Evolutionary conservation across 2,888 invertebrate genomes (phyloP).

Genomic region (Calameuta idolon): DNA sequence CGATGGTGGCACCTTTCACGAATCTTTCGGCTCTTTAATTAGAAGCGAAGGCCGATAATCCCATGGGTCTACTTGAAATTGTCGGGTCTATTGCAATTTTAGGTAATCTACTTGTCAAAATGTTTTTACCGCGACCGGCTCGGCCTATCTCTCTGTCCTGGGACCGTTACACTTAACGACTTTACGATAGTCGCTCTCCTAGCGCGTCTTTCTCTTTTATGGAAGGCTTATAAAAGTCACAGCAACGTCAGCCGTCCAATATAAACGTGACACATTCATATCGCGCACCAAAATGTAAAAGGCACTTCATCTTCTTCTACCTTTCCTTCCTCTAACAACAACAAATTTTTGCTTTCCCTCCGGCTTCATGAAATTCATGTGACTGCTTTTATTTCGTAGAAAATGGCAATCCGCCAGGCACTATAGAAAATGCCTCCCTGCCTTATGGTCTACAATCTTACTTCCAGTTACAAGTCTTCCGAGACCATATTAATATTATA

Average conservation of each 20-base stretch:
- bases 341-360: conserved; percentile 10
- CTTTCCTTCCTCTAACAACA: conserved; percentile 14
- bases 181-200: no score
- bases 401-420: conserved; percentile 22
- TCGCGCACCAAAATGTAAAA: background rate
- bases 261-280: no score
- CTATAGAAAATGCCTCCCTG: conserved; percentile 9
- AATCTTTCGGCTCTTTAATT: no score
- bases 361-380: conserved; percentile 7
- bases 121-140: background rate
- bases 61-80: conserved; percentile 17
- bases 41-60: conserved; percentile 18
- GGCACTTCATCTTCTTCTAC: conserved; percentile 17
- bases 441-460: background rate
- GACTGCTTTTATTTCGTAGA: conserved; percentile 18
- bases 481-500: conserved; percentile 24
- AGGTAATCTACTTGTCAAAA: conserved; percentile 23
- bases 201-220: no score
- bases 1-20: no score
- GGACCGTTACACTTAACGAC: no score
- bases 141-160: no score
- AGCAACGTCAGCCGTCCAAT: no score
- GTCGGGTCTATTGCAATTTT: conserved; percentile 14
- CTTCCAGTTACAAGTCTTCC: conserved; percentile 6
- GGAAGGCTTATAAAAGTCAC: no score